phyloP scores from a whole-genome alignment of 92 coral and sea anemone species.

The Actinernus sp. region DNA sequence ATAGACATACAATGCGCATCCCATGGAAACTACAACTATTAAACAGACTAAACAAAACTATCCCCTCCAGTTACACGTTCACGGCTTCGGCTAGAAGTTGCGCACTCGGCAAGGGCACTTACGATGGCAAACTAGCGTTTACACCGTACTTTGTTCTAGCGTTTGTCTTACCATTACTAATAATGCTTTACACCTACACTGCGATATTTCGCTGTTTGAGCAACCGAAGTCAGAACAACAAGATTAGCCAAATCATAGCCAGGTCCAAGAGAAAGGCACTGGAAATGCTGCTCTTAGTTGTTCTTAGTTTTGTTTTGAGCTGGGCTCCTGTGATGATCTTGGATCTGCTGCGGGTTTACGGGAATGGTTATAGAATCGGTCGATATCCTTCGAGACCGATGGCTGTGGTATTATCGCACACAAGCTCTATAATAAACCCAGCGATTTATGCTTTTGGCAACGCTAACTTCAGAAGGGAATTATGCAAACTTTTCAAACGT shows the following conservation, averaged over 20 bases:
- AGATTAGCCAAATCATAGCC: conserved; percentile 14
- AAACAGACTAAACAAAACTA: not conserved
- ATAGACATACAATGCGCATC: not conserved
- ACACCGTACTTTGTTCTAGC: conserved; percentile 39
- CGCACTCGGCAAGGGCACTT: conserved; percentile 5
- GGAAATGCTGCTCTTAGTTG: conserved; percentile 48
- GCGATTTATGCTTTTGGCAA: conserved; percentile 74
- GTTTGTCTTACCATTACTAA: conserved; percentile 31
- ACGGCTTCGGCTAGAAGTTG: not conserved
- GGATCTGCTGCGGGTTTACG: conserved; percentile 19
- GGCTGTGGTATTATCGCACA: conserved; percentile 28
- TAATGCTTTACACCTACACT: conserved; percentile 29
- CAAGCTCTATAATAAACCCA: conserved; percentile 70
- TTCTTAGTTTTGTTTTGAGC: conserved; percentile 61
- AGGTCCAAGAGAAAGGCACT: conserved; percentile 54
- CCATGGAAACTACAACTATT: conserved; percentile 7
- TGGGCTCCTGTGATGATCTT: conserved; percentile 80
- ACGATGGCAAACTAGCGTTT: conserved; percentile 20
- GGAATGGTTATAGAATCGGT: not conserved
- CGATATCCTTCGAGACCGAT: conserved; percentile 35
- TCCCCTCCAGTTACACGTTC: not conserved
- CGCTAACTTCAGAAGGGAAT: conserved; percentile 48
- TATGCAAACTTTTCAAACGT: conserved; percentile 1
- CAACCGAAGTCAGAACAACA: conserved; percentile 19
- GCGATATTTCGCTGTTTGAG: conserved; percentile 27